A percentile compares a stretch with the other conserved stretches of the same genome.
Evolutionary conservation across 1,140 invertebrate species (phyloP).

Genomic region (Psix sp.): DNA sequence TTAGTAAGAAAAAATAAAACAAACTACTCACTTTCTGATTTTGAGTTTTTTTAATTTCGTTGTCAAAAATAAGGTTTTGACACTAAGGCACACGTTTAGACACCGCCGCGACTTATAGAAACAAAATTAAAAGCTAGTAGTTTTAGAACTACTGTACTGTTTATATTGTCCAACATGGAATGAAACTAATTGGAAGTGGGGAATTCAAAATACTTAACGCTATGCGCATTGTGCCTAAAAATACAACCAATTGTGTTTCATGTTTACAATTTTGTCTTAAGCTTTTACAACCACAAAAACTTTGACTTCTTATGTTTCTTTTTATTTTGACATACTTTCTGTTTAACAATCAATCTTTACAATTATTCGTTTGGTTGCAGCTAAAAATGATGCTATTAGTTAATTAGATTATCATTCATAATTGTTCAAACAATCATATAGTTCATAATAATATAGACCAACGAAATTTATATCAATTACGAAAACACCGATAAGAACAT

Average conservation of each 20-base stretch:
- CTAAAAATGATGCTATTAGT: too few species aligned
- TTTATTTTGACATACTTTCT: neutral
- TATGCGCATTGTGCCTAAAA: slow-evolving; percentile 30
- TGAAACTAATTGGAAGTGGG: slow-evolving; percentile 34
- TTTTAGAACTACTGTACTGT: slow-evolving; percentile 49
- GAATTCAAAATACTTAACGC: slow-evolving; percentile 39
- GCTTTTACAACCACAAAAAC: slow-evolving; percentile 6
- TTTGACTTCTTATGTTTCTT: neutral
- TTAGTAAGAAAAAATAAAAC: neutral
- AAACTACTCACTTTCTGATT: neutral
- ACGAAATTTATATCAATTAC: too few species aligned
- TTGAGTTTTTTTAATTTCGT: slow-evolving; percentile 21
- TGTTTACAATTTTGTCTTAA: slow-evolving; percentile 29
- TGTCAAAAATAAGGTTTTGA: slow-evolving; percentile 22
- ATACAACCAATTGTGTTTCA: slow-evolving; percentile 36
- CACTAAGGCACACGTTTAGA: slow-evolving; percentile 27
- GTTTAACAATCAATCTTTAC: too few species aligned
- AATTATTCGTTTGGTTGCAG: too few species aligned
- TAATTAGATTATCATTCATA: too few species aligned
- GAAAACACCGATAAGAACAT: too few species aligned
- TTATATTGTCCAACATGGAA: slow-evolving; percentile 51
- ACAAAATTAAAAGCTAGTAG: slow-evolving; percentile 57
- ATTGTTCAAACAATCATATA: too few species aligned
- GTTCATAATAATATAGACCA: too few species aligned
- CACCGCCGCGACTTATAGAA: slow-evolving; percentile 52